Evolutionary conservation across 92 coral and sea anemone species (phyloP).

Genomic region (Siderastrea siderea): DNA sequence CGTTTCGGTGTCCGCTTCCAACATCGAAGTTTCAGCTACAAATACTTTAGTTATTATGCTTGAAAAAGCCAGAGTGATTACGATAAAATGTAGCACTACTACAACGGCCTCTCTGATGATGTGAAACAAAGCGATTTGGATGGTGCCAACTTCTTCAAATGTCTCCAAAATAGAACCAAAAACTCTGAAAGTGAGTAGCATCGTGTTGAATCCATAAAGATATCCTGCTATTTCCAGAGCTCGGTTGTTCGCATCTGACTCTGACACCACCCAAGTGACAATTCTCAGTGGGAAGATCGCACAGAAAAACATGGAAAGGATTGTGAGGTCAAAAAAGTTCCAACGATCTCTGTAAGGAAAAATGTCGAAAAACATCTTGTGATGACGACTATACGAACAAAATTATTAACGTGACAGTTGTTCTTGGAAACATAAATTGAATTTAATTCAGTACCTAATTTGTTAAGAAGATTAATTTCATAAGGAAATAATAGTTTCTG

Average conservation of each 20-base stretch:
- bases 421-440: too few relatives aligned
- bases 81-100: slow-evolving; percentile 34
- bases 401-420: too few relatives aligned
- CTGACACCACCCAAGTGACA: background rate
- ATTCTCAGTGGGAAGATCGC: background rate
- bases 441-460: too few relatives aligned
- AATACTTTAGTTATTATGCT: slow-evolving; percentile 42
- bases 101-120: background rate
- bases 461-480: too few relatives aligned
- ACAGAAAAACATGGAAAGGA: slow-evolving; percentile 19
- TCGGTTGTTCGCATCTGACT: slow-evolving; percentile 13
- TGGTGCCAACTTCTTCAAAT: slow-evolving; percentile 13
- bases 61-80: slow-evolving; percentile 41
- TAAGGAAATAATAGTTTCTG: too few relatives aligned
- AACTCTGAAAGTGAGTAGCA: too few relatives aligned
- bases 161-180: slow-evolving; percentile 24
- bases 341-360: slow-evolving; percentile 45
- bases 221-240: background rate
- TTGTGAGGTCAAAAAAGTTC: slow-evolving; percentile 30
- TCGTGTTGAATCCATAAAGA: slow-evolving; percentile 8
- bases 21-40: slow-evolving; percentile 24
- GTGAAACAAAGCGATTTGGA: too few relatives aligned
- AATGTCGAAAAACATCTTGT: too few relatives aligned
- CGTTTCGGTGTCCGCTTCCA: background rate
- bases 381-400: too few relatives aligned